Evolutionary conservation across 2,888 invertebrate species (phyloP).

Genomic region (Eilema caniola): DNA sequence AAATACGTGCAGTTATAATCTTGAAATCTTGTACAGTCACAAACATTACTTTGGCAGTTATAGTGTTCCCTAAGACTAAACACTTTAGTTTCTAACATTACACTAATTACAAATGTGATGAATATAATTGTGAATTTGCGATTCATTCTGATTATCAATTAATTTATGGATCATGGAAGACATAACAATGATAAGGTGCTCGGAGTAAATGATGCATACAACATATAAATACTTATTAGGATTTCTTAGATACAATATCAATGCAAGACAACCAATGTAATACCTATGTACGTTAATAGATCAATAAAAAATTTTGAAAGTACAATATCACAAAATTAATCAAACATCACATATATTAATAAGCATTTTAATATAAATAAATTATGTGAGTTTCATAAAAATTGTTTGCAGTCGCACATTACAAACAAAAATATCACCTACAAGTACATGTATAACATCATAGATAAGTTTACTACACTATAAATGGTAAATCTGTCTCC

Average conservation of each 20-base stretch:
- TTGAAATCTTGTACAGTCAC: slow-evolving; percentile 22
- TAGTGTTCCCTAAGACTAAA: slow-evolving; percentile 23
- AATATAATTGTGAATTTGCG: slow-evolving; percentile 44
- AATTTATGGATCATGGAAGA: slow-evolving; percentile 62
- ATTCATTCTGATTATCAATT: slow-evolving; percentile 52
- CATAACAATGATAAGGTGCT: slow-evolving; percentile 52
- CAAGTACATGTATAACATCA: slow-evolving; percentile 36
- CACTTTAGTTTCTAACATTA: slow-evolving; percentile 22
- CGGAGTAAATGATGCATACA: slow-evolving; percentile 23
- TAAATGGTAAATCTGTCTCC: slow-evolving; percentile 76
- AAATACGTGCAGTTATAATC: slow-evolving; percentile 11
- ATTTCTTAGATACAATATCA: slow-evolving; percentile 10
- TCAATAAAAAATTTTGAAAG: neutral
- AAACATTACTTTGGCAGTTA: slow-evolving; percentile 42
- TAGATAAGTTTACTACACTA: slow-evolving; percentile 57
- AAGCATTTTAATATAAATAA: slow-evolving; percentile 46
- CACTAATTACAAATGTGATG: slow-evolving; percentile 33
- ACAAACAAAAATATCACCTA: slow-evolving; percentile 41
- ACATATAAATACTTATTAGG: slow-evolving; percentile 26
- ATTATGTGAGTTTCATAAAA: slow-evolving; percentile 38
- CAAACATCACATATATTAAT: slow-evolving; percentile 36
- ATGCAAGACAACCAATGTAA: neutral
- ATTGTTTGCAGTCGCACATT: slow-evolving; percentile 33
- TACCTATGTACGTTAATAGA: neutral
- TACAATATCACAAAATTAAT: slow-evolving; percentile 30